These are phyloP conservation scores for Leucoptera coffeella DNA, from an alignment of 2,888 invertebrate species.

Conservation along the genomic window DNA sequence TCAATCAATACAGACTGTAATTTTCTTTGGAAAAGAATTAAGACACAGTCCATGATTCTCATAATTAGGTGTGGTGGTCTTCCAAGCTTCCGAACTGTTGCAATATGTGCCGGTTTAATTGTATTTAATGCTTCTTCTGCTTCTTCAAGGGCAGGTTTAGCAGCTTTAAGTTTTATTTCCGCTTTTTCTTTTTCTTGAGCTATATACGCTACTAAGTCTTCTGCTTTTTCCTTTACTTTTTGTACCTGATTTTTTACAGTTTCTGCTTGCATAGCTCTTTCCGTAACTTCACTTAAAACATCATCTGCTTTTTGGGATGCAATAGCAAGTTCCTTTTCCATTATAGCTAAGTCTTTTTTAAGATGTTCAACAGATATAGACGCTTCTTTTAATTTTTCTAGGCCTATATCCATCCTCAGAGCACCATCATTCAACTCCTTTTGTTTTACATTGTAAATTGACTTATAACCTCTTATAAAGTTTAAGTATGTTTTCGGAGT, in stretches of 20 bases:
- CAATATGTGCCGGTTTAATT: conserved; percentile 94
- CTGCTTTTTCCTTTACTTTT: conserved; percentile 93
- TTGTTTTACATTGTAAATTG: conserved; percentile 84
- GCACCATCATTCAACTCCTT: conserved; percentile 87
- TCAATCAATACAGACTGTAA: conserved; percentile 79
- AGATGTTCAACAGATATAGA: conserved; percentile 88
- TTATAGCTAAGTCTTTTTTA: conserved; percentile 85
- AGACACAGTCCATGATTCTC: conserved; percentile 96
- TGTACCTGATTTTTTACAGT: conserved; percentile 93
- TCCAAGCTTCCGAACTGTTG: conserved; percentile 89
- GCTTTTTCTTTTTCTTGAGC: conserved; percentile 87
- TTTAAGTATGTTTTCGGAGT: conserved; percentile 96
- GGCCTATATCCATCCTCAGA: conserved; percentile 88
- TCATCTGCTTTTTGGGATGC: conserved; percentile 90
- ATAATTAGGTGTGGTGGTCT: conserved; percentile 94
- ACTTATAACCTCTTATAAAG: conserved; percentile 92
- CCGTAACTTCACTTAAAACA: conserved; percentile 84
- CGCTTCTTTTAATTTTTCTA: conserved; percentile 92
- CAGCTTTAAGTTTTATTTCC: conserved; percentile 89
- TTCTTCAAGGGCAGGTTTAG: conserved; percentile 91
- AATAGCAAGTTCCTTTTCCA: conserved; percentile 89
- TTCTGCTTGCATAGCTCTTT: conserved; percentile 91
- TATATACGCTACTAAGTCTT: conserved; percentile 78
- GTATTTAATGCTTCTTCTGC: conserved; percentile 93
- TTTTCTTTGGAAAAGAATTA: conserved; percentile 87